Evolutionary conservation across 2,888 invertebrate species (phyloP).

Genomic region (Cerastis leucographa): DNA sequence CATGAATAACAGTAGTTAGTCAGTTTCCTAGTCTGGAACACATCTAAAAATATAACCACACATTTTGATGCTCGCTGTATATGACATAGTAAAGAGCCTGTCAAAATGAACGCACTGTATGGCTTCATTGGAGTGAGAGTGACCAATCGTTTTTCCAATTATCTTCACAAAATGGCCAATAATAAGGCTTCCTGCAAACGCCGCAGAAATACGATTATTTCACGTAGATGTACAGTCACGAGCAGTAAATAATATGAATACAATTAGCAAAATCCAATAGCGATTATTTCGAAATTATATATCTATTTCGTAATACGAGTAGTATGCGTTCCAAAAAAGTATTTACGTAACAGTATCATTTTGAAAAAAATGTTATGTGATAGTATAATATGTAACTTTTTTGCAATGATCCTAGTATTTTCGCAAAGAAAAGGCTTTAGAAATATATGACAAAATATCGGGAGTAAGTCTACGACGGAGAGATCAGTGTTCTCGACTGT

Average conservation of each 20-base stretch:
- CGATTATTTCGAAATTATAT: neutral
- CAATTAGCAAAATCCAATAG: neutral
- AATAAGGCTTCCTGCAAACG: conserved; percentile 27
- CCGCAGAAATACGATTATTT: conserved; percentile 30
- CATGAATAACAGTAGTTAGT: neutral
- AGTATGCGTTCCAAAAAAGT: neutral
- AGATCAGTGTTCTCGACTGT: neutral
- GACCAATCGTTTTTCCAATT: conserved; percentile 50
- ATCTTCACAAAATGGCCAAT: conserved; percentile 27
- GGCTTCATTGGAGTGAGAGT: conserved; percentile 29
- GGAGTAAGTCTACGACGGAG: too few species aligned
- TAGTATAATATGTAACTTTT: too few species aligned
- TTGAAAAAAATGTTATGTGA: neutral
- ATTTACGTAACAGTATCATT: neutral
- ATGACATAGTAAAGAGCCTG: neutral
- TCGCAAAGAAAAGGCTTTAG: neutral
- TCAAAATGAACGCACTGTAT: conserved; percentile 13
- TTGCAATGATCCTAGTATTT: neutral
- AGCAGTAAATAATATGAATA: neutral
- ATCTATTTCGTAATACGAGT: neutral
- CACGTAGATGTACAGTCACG: neutral
- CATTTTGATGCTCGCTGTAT: neutral
- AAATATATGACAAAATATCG: too few species aligned
- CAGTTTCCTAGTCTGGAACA: neutral
- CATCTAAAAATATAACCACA: neutral